These are phyloP conservation scores for Tetramorium simillimum DNA, from an alignment of 1,140 invertebrate genomes.

Conservation along the genomic window DNA sequence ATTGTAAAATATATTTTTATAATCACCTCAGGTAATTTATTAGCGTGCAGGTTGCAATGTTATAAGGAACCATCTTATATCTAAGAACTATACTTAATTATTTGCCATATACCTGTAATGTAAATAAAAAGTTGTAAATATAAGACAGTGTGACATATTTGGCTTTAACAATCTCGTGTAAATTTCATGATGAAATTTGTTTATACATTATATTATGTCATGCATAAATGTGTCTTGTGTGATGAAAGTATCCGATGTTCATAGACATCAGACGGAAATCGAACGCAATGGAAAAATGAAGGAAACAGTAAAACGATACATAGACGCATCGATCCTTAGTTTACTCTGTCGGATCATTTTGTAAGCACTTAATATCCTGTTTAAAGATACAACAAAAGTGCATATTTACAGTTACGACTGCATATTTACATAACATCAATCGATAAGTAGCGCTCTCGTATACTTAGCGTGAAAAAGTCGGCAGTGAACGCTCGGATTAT, in stretches of 20 bases:
- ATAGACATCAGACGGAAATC: constrained; percentile 8
- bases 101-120: constrained; percentile 59
- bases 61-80: constrained; percentile 48
- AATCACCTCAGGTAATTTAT: constrained; percentile 47
- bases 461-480: constrained; percentile 36
- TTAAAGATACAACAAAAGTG: constrained; percentile 49
- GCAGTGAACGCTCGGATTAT: constrained; percentile 43
- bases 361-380: constrained; percentile 34
- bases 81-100: constrained; percentile 61
- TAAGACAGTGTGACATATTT: not conserved
- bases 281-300: not conserved
- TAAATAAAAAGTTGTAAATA: constrained; percentile 65
- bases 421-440: constrained; percentile 57
- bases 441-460: constrained; percentile 39
- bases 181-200: constrained; percentile 29
- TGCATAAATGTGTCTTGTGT: constrained; percentile 6
- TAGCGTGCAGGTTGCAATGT: constrained; percentile 41
- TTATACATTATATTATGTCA: constrained; percentile 59
- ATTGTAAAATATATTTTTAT: constrained; percentile 44
- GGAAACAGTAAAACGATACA: constrained; percentile 1
- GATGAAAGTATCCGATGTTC: not conserved
- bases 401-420: constrained; percentile 52
- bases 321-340: constrained; percentile 10
- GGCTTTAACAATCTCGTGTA: constrained; percentile 5
- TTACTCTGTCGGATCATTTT: constrained; percentile 18